Evolutionary conservation across 2,113 vertebrate genomes (phyloP).

Genomic region (Trematocara unimaculatum): DNA sequence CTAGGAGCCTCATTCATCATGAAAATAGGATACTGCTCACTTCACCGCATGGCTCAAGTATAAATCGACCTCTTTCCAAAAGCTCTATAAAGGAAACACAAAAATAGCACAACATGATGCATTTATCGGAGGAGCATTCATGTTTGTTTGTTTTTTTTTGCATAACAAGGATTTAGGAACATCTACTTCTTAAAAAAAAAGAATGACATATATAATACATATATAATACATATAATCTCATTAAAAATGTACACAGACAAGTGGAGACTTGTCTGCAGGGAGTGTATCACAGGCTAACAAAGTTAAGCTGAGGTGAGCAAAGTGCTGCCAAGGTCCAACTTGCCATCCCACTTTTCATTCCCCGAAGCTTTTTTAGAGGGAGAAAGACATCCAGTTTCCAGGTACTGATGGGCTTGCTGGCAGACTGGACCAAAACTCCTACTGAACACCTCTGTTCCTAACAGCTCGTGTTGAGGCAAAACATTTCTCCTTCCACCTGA

Average conservation of each 20-base stretch:
- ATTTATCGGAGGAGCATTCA: background rate
- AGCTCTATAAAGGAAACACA: background rate
- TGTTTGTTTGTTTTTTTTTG: background rate
- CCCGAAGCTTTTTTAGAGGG: background rate
- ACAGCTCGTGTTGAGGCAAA: constrained; percentile 10
- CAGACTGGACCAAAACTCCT: background rate
- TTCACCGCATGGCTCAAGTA: constrained; percentile 8
- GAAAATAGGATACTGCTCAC: constrained; percentile 1
- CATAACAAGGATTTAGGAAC: background rate
- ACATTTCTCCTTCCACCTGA: constrained; percentile 25
- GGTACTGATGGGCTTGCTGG: background rate
- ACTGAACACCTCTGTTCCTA: constrained; percentile 47
- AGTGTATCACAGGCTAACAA: background rate
- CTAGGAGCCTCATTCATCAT: constrained; percentile 65
- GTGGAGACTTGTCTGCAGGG: background rate
- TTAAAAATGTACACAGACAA: background rate
- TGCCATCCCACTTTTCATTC: background rate
- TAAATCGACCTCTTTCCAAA: background rate
- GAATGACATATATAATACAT: background rate
- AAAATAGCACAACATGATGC: constrained; percentile 3
- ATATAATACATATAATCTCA: background rate
- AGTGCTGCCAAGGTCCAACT: background rate
- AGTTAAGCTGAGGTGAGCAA: background rate
- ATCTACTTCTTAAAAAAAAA: background rate
- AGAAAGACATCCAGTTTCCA: background rate